Base-by-base conservation (phyloP, 2,113 vertebrate species). In the Percopsis transmontana region DNA sequence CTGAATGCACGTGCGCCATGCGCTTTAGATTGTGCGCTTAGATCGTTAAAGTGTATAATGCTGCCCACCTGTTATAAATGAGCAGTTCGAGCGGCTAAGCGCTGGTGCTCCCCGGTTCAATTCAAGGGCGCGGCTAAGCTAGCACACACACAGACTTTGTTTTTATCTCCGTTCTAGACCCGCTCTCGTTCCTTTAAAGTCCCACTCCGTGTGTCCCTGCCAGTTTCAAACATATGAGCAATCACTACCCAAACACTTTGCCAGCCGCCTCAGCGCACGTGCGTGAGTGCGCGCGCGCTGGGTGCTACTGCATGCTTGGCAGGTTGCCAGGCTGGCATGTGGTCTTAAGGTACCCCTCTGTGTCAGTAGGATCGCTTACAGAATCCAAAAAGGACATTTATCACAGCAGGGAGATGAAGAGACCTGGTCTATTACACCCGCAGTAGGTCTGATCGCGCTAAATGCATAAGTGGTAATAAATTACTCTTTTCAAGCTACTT, bases 51-150 rank as follows among this genome's bases (percentile, higher is more conserved):
- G n/a, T n/a, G n/a, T n/a, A n/a, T n/a, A n/a, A 84, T 80, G 76
- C 70, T 73, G 70, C 81, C 78, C 86, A 87, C 88, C 85, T 86
- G 86, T 87, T 87, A 84, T 82, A 86, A 88, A 89, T 84, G 85
- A 89, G 83, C 84, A 85, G 78, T 85, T 85, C 83, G 87, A 85
- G 74, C 45, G 83, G 81, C 85, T 79, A 85, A 77, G 81, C 81
- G 39, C 80, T 78, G 61, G 77, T 74, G 63, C 74, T 89, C 84
- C 83, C 86, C 33, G 63, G 75, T 79, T 79, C 72, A 85, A 81
- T 88, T 7, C 84, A 87, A 89, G 85, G 82, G 81, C 84, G 74
- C 20, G 45, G 58, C n/a, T 74, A 70, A 76, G 62, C 72, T 53
- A 50, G 55, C 48, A 77, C 76, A 63, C 61, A 59, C 63, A 72